Evolutionary conservation across 2,888 invertebrate genomes (phyloP), one percentile per base, ranked within the genome.

Genomic region (Shargacucullia verbasci): DNA sequence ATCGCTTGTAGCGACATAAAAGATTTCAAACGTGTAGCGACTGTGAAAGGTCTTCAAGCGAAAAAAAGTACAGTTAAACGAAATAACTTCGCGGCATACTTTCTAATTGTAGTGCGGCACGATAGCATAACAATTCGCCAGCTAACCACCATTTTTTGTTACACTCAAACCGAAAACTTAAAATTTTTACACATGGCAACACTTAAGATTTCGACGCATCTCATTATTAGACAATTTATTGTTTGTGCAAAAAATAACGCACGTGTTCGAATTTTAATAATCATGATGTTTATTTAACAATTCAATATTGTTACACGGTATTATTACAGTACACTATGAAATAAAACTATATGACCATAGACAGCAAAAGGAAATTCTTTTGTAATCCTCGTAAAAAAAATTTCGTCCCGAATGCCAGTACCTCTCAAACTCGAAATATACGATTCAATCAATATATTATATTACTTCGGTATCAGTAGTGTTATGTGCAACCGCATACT

Each of bases 31-130:
- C 59, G 38, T 46, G 52, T 61, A 53, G 52, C 38, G 46, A 60
- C 59, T 75, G 64, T 73, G 73, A 80, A 75, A 79, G 70, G 76
- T 76, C 65, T 73, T 72, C 56, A 63, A 72, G 81, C 76, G 74
- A 81, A 80, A 79, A 67, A 79, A 76, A 69, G 61, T 76, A 79
- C 79, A 74, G 79, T 79, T 79, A 77, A 13, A 60, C 62, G 60
- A 72, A 73, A 69, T 76, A 69, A 61, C 70, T 65, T 52, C 34
- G 48, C 59, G 69, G 58, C 66, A 59, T 70, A 81, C 79, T 80
- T 80, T 80, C 79, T 80, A 80, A 81, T 72, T 78, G 65, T 59
- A 58, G 38, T 64, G 59, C 25, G 48, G 48, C 70, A 69, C 62
- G 71, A 60, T 62, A 72, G 52, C 60, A 59, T 57, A 50, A 50